These are phyloP conservation scores for Palythoa grandis DNA, from an alignment of 92 coral and sea anemone species.

Conservation along the genomic window DNA sequence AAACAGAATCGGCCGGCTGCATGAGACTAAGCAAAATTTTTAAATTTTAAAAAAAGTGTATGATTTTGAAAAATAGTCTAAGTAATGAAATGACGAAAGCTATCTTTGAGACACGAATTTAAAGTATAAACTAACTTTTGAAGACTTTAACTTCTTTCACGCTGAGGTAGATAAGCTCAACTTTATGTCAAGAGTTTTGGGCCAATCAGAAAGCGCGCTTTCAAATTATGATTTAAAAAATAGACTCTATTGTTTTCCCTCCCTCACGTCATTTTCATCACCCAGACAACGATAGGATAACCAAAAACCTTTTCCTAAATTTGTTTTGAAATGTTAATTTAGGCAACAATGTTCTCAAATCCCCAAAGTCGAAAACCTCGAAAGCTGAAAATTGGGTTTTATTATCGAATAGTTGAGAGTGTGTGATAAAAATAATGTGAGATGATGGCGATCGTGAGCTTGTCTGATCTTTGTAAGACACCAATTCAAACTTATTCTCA, in stretches of 20 bases:
- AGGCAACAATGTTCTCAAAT: neutral
- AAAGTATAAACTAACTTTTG: neutral
- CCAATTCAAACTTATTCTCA: constrained; percentile 27
- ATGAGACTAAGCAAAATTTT: neutral
- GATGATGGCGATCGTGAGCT: too few species aligned
- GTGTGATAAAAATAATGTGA: neutral
- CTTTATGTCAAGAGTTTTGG: neutral
- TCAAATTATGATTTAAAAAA: constrained; percentile 5
- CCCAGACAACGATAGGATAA: neutral
- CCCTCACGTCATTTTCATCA: neutral
- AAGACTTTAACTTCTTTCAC: neutral
- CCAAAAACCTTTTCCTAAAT: neutral
- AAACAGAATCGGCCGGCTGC: neutral
- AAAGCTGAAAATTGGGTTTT: neutral
- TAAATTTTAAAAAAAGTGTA: neutral
- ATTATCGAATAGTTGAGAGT: neutral
- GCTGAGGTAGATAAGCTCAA: constrained; percentile 20
- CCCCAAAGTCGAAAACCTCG: neutral
- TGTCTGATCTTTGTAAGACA: neutral
- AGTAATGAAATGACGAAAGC: neutral
- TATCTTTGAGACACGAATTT: neutral
- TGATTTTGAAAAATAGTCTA: neutral
- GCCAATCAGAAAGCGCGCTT: neutral
- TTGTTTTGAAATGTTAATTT: neutral
- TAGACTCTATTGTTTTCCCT: neutral